Evolutionary conservation across 2,888 invertebrate species (phyloP), one percentile per base, ranked within the genome.

Genomic region (Epistrophe eligans): DNA sequence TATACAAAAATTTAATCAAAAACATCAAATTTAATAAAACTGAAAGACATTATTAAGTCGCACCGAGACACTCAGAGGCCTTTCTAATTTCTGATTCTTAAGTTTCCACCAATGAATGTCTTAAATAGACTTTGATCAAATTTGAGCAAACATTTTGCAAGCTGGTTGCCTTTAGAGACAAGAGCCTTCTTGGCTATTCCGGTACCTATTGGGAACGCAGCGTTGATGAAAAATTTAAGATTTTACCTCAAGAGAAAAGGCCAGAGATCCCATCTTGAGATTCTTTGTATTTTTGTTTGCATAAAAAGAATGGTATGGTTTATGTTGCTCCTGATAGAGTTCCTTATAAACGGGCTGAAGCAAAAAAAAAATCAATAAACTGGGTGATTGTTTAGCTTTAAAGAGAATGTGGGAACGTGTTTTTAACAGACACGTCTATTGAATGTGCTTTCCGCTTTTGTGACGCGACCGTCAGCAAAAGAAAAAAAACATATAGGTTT

Each of bases 391-490:
- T 40, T 35, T 38, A 19, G 60, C 38, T 24, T 55, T 55, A 28
- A 28, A 55, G 7, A 35, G 9, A 19, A 38, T 15, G n/a, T 15
- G 52, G 38, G 32, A 66, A n/a, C 11, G 64, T 48, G 64, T 40
- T 48, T 66, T 3, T 48, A 11, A 55, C 64, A 76, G 84, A 70
- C 73, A 70, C 55, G 74, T 70, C 72, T 67, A 64, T 76, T 48
- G 50, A 55, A 74, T 79, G 66, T 64, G 84, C 57, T 74, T 83
- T 74, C 62, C 67, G 73, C 43, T 79, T 64, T 45, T 43, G n/a
- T 58, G 82, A 60, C 52, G 57, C 57, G 32, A 48, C 64, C 64
- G 55, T 62, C 6, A 83, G 2, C 48, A 40, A 77, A 66, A 32
- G n/a, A n/a, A 35, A 60, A 40, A 50, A 24, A 11, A 17, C 43